phyloP scores from a whole-genome alignment of 37 sponge, comb jelly and placozoan species.

The Ianthella basta region DNA sequence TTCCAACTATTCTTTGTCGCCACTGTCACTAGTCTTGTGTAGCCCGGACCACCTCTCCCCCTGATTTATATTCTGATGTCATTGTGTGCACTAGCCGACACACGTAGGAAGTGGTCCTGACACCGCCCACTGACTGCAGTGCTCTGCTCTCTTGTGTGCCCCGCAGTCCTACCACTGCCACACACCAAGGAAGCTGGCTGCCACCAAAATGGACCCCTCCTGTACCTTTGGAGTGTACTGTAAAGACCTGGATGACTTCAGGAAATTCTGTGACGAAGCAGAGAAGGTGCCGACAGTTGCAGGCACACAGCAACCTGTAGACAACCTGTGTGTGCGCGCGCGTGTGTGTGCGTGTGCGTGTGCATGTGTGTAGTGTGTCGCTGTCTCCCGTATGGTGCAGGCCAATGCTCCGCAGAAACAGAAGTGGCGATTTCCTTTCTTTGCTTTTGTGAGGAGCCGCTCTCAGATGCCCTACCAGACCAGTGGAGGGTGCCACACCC shows the following conservation, averaged over 20 bases:
- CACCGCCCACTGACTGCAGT: background rate
- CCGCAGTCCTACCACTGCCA: constrained; percentile 86
- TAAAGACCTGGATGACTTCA: constrained; percentile 58
- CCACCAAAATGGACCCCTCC: constrained; percentile 94
- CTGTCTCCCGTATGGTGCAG: too few species aligned
- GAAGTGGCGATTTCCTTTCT: constrained; percentile 2
- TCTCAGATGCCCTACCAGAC: too few species aligned
- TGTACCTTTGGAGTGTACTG: constrained; percentile 94
- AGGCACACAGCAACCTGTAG: background rate
- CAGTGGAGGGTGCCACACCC: too few species aligned
- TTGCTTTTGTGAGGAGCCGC: constrained; percentile 11
- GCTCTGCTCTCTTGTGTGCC: background rate
- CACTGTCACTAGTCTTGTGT: too few species aligned
- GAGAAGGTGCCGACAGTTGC: constrained; percentile 39
- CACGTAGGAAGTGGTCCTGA: too few species aligned
- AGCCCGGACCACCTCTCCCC: too few species aligned
- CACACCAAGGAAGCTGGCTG: constrained; percentile 79
- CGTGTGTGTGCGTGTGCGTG: background rate
- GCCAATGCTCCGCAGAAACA: constrained; percentile 16
- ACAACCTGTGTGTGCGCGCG: background rate
- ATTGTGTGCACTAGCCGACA: too few species aligned
- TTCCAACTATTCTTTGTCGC: too few species aligned
- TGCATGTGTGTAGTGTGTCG: too few species aligned
- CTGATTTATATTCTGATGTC: too few species aligned
- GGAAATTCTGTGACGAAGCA: constrained; percentile 49